These are phyloP conservation scores for Ailurus styani DNA, from an alignment of 2,113 vertebrate species.

Conservation along the genomic window DNA sequence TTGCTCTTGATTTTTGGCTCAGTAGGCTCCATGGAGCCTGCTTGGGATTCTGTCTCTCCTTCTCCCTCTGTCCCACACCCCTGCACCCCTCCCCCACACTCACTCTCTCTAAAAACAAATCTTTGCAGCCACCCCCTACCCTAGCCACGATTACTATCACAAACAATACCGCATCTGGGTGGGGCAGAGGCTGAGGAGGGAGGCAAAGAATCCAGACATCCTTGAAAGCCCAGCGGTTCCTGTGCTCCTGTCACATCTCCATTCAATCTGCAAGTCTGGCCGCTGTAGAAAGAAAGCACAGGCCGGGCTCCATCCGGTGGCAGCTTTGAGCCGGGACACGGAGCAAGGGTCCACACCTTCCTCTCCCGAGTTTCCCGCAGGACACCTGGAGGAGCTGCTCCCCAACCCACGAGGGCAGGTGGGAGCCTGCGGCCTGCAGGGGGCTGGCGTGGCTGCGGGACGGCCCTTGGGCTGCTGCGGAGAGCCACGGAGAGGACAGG, in stretches of 20 bases:
- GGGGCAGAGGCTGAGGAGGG: rapidly evolving
- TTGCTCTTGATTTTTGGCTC: no score
- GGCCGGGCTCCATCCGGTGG: background rate
- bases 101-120: background rate
- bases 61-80: background rate
- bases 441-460: background rate
- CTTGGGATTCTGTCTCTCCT: background rate
- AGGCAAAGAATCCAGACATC: no score
- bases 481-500: background rate
- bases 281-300: background rate
- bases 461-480: no score
- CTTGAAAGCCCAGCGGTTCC: background rate
- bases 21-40: background rate
- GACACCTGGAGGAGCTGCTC: background rate
- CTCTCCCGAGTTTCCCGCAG: background rate
- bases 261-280: background rate
- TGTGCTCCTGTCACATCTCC: background rate
- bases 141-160: background rate
- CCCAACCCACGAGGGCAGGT: background rate
- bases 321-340: background rate
- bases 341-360: background rate
- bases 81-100: background rate
- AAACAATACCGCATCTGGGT: background rate
- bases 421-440: rapidly evolving
- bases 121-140: background rate